Conservation (phyloP, 92 coral and sea anemone species). For the Zoanthus sociatus region DNA sequence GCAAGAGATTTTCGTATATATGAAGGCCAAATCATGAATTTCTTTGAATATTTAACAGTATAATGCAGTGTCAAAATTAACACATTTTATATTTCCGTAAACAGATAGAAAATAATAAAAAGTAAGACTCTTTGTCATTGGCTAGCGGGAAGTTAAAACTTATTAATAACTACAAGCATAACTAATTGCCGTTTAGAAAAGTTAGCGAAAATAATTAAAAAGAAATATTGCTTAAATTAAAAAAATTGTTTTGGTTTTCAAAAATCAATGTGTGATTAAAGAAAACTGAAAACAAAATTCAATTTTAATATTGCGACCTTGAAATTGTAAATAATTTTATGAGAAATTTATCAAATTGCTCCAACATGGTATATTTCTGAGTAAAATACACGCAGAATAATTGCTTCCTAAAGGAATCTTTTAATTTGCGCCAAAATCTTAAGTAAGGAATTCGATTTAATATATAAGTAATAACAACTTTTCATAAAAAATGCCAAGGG, state of each 20-base stretch:
- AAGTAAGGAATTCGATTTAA: conserved; percentile 1
- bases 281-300: not conserved
- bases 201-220: conserved; percentile 17
- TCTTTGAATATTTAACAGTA: not conserved
- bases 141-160: conserved; percentile 24
- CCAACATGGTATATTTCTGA: not conserved
- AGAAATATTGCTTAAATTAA: conserved; percentile 23
- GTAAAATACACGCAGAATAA: too few species aligned
- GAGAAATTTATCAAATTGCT: not conserved
- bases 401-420: not conserved
- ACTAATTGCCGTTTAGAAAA: conserved; percentile 10
- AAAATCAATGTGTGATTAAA: conserved; percentile 17
- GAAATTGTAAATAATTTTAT: not conserved
- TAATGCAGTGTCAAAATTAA: not conserved
- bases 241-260: conserved; percentile 25
- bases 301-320: conserved; percentile 15
- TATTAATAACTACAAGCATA: not conserved
- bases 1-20: not conserved
- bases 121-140: not conserved
- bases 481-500: conserved; percentile 37
- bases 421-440: not conserved
- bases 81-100: not conserved
- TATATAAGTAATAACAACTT: conserved; percentile 1
- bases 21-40: not conserved
- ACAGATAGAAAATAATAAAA: not conserved